Percentiles rank a stretch among this genome's conserved stretches.
These are phyloP conservation scores for Drosophila vallismaia DNA, from an alignment of 2,888 invertebrate species.

Conservation along the genomic window DNA sequence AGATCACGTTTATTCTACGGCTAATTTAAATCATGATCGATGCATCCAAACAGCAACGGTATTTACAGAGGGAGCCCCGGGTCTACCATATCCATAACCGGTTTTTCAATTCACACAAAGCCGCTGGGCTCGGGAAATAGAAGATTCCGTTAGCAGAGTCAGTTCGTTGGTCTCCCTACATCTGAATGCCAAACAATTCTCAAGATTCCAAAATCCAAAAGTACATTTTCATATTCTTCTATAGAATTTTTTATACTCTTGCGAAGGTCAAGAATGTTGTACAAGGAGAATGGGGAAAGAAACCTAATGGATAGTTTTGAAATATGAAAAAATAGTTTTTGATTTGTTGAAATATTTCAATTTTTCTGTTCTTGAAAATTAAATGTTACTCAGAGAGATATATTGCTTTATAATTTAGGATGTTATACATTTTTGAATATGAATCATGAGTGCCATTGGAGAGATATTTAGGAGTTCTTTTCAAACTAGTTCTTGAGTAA, in stretches of 20 bases:
- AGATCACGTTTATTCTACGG: slow-evolving; percentile 46
- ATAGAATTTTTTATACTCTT: slow-evolving; percentile 20
- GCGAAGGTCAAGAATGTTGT: slow-evolving; percentile 23
- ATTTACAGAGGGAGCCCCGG: slow-evolving; percentile 6
- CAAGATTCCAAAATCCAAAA: slow-evolving; percentile 12
- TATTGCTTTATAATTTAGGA: neutral
- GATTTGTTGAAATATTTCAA: neutral
- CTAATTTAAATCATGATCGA: slow-evolving; percentile 65
- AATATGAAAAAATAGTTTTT: neutral
- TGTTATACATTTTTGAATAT: neutral
- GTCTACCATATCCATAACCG: slow-evolving; percentile 43
- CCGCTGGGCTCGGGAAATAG: slow-evolving; percentile 34
- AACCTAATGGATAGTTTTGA: slow-evolving; percentile 5
- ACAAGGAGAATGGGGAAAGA: neutral
- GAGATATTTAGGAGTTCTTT: neutral
- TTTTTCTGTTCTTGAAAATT: too few species aligned
- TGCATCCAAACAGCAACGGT: slow-evolving; percentile 55
- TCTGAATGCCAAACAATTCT: slow-evolving; percentile 46
- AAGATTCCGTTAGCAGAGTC: slow-evolving; percentile 26
- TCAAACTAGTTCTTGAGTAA: too few species aligned
- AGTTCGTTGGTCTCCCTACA: slow-evolving; percentile 17
- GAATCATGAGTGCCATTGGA: neutral
- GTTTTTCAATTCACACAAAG: slow-evolving; percentile 59
- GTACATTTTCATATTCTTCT: slow-evolving; percentile 1
- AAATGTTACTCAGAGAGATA: neutral